These are phyloP conservation scores for Natator depressus DNA, from an alignment of 2,113 vertebrate genomes.

Conservation along the genomic window DNA sequence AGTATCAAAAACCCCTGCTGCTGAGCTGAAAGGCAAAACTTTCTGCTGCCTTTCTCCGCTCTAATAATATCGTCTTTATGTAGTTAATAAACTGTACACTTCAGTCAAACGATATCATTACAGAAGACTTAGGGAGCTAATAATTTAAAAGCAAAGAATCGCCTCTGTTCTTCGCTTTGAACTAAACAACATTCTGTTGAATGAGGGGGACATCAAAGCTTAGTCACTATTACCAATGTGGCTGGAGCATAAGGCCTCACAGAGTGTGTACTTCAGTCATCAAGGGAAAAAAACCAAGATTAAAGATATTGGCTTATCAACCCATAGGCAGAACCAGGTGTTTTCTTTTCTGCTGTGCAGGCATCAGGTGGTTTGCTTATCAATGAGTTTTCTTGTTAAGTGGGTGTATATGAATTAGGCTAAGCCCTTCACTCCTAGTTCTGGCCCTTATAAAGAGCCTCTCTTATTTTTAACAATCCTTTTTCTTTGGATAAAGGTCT, in stretches of 20 bases:
- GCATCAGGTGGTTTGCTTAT: conserved; percentile 76
- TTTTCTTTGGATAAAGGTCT: conserved; percentile 12
- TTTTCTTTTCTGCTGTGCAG: conserved; percentile 68
- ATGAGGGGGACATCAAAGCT: conserved; percentile 87
- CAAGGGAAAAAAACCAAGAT: conserved; percentile 69
- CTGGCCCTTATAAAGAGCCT: background rate
- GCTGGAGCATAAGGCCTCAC: conserved; percentile 80
- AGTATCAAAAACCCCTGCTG: conserved; percentile 86
- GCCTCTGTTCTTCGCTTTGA: conserved; percentile 88
- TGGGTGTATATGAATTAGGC: conserved; percentile 57
- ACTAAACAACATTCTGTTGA: conserved; percentile 91
- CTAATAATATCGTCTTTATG: conserved; percentile 94
- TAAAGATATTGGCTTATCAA: conserved; percentile 80
- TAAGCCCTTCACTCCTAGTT: conserved; percentile 24
- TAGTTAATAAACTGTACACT: conserved; percentile 93
- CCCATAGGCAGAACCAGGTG: conserved; percentile 76
- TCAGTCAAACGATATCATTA: conserved; percentile 93
- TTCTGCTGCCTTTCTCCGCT: conserved; percentile 83
- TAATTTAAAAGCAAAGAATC: conserved; percentile 91
- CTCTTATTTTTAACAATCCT: conserved; percentile 4
- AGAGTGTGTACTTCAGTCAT: conserved; percentile 80
- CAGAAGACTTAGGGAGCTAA: conserved; percentile 90
- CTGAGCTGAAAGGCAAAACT: conserved; percentile 87
- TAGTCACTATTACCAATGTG: conserved; percentile 82
- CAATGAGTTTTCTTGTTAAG: conserved; percentile 70